phyloP scores from a whole-genome alignment of 2,797 vertebrate species.

The Hozukius guyotensis region DNA sequence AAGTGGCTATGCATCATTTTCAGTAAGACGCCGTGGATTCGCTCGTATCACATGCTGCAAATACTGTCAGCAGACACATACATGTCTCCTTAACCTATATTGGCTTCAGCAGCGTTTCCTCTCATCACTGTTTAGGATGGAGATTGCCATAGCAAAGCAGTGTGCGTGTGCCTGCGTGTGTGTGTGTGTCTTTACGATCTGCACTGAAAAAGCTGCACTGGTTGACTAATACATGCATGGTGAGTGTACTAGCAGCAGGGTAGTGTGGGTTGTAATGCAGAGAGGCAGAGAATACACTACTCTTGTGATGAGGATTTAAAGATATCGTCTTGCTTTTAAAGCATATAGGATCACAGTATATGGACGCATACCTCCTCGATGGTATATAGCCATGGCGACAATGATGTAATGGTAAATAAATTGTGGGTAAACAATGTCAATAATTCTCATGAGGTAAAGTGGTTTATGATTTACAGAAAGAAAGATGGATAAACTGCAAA shows the following conservation, averaged over 20 bases:
- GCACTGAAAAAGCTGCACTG: conserved; percentile 56
- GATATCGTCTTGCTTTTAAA: neutral
- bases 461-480: neutral
- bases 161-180: conserved; percentile 1
- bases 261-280: conserved; percentile 72
- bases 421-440: conserved; percentile 3
- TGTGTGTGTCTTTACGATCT: conserved; percentile 34
- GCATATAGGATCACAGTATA: neutral
- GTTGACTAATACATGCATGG: conserved; percentile 65
- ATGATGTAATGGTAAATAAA: conserved; percentile 3
- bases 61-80: conserved; percentile 33
- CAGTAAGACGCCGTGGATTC: conserved; percentile 44
- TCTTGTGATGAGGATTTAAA: conserved; percentile 20
- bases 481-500: neutral
- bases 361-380: neutral
- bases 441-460: neutral
- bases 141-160: conserved; percentile 18
- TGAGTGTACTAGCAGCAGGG: conserved; percentile 56
- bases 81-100: conserved; percentile 36
- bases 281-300: conserved; percentile 40
- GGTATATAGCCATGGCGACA: neutral
- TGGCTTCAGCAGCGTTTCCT: conserved; percentile 42
- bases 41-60: conserved; percentile 42
- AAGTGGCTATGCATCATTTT: conserved; percentile 74
- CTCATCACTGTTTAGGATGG: conserved; percentile 43